These are phyloP conservation scores for Harpagifer antarcticus DNA, from an alignment of 2,797 vertebrate species.

Conservation along the genomic window DNA sequence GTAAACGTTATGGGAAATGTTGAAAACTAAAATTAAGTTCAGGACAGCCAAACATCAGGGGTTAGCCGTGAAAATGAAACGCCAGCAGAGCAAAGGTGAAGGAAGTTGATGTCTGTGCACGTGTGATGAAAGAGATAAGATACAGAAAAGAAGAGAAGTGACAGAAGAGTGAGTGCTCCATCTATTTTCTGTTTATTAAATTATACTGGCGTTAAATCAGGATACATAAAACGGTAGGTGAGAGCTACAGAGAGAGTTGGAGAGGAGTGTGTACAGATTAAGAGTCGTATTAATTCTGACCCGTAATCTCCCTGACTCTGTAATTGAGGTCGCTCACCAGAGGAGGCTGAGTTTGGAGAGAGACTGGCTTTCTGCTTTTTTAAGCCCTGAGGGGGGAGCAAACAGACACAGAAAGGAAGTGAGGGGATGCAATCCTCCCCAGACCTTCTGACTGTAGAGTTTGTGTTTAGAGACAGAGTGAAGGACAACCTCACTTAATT, in stretches of 20 bases:
- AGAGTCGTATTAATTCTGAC: conserved; percentile 81
- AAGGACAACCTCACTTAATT: background rate
- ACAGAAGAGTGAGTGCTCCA: conserved; percentile 34
- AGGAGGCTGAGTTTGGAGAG: conserved; percentile 74
- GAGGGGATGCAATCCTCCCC: conserved; percentile 48
- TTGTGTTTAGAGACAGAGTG: conserved; percentile 51
- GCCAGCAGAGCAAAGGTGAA: conserved; percentile 3
- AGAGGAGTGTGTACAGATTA: conserved; percentile 76
- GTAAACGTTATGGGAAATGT: background rate
- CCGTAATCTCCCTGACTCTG: conserved; percentile 79
- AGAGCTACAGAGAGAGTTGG: conserved; percentile 51
- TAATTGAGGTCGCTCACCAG: conserved; percentile 84
- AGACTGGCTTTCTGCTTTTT: conserved; percentile 66
- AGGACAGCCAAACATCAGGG: conserved; percentile 1
- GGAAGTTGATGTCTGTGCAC: conserved; percentile 17
- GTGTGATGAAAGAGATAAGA: conserved; percentile 34
- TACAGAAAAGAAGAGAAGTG: conserved; percentile 5
- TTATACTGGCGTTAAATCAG: conserved; percentile 58
- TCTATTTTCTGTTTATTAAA: conserved; percentile 64
- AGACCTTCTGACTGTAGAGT: conserved; percentile 44
- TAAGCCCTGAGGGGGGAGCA: conserved; percentile 63
- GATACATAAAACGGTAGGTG: conserved; percentile 39
- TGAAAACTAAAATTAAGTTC: background rate
- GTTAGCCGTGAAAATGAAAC: conserved; percentile 15
- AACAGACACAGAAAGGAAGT: conserved; percentile 62